Evolutionary conservation across 2,113 vertebrate species (phyloP).

Genomic region (Sphaerodactylus townsendi): DNA sequence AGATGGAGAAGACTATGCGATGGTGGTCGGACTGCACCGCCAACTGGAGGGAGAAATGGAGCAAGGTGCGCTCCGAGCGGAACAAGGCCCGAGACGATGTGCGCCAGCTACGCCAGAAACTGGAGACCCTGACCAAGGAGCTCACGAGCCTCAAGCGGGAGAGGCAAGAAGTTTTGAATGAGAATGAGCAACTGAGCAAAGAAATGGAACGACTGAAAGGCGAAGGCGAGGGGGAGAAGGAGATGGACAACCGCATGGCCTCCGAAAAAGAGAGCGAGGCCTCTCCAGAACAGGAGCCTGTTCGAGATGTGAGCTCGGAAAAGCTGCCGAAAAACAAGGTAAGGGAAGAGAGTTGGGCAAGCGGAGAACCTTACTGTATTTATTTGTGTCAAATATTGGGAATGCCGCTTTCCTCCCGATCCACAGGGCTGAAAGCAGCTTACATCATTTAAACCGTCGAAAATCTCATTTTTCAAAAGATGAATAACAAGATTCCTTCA

Average conservation of each 20-base stretch:
- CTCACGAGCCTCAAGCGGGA: slow-evolving; percentile 86
- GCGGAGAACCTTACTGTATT: neutral
- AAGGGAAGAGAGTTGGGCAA: neutral
- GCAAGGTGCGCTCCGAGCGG: slow-evolving; percentile 93
- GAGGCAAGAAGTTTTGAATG: slow-evolving; percentile 83
- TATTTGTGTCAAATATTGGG: neutral
- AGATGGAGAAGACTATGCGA: slow-evolving; percentile 99
- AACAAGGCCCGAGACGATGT: slow-evolving; percentile 94
- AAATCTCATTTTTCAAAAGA: no score
- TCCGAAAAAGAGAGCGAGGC: slow-evolving; percentile 57
- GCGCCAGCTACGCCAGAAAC: slow-evolving; percentile 88
- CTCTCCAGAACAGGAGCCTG: slow-evolving; percentile 84
- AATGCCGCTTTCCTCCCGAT: no score
- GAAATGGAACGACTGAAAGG: slow-evolving; percentile 68
- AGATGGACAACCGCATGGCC: slow-evolving; percentile 43
- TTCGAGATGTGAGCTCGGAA: slow-evolving; percentile 85
- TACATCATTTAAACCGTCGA: no score
- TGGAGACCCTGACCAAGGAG: slow-evolving; percentile 92
- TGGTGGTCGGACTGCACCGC: slow-evolving; percentile 99
- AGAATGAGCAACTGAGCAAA: slow-evolving; percentile 80
- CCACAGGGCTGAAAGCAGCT: no score
- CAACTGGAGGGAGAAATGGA: slow-evolving; percentile 99
- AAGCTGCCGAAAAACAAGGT: slow-evolving; percentile 75
- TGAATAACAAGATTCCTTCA: neutral
- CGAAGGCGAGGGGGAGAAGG: slow-evolving; percentile 40